These are phyloP conservation scores for Clunio marinus DNA, from an alignment of 2,888 invertebrate genomes.

Conservation along the genomic window DNA sequence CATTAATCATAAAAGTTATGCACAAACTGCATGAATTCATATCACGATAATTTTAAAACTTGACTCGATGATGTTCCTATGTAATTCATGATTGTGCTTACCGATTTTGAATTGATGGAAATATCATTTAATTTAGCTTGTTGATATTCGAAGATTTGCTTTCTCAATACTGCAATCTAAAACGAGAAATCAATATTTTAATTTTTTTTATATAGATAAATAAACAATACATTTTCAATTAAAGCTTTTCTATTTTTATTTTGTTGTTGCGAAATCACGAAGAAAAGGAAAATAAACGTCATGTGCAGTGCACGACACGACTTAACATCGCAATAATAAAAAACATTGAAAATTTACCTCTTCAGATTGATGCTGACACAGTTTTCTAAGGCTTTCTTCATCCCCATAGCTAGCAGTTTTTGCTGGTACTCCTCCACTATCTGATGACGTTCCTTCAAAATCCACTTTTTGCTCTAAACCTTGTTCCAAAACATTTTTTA, in stretches of 20 bases:
- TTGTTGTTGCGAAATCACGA: neutral
- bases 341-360: no score
- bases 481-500: conserved; percentile 22
- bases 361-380: conserved; percentile 14
- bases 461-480: conserved; percentile 29
- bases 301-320: neutral
- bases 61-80: no score
- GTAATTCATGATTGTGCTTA: no score
- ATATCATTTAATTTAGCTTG: conserved; percentile 30
- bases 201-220: no score
- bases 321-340: neutral
- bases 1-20: neutral
- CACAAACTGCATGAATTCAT: neutral
- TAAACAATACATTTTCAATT: no score
- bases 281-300: no score
- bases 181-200: no score
- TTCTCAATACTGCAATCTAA: conserved; percentile 24
- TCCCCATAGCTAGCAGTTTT: neutral
- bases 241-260: neutral
- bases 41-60: neutral
- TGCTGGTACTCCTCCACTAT: neutral
- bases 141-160: conserved; percentile 33
- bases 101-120: conserved; percentile 15
- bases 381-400: neutral
- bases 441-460: conserved; percentile 22